Percentiles rank a stretch among this genome's conserved stretches.
These are phyloP conservation scores for Rhodophaea formosa DNA, from an alignment of 2,888 invertebrate species.

Conservation along the genomic window DNA sequence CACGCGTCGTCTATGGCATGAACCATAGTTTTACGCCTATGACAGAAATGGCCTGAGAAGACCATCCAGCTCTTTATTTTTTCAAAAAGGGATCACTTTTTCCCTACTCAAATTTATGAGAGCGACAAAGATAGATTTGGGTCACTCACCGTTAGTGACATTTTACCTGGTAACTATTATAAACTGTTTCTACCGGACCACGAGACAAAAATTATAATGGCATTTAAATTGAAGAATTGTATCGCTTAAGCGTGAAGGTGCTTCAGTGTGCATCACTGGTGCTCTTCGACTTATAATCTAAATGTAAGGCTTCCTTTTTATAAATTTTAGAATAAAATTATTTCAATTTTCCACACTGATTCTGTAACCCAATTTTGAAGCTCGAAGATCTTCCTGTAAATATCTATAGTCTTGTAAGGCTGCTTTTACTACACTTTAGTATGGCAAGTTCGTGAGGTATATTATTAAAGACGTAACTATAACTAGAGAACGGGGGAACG, in stretches of 20 bases:
- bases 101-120: background rate
- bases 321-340: conserved; percentile 40
- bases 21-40: too few relatives aligned
- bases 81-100: too few relatives aligned
- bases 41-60: too few relatives aligned
- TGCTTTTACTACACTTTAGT: background rate
- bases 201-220: conserved; percentile 18
- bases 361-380: conserved; percentile 11
- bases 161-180: background rate
- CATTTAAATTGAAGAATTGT: conserved; percentile 20
- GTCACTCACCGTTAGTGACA: background rate
- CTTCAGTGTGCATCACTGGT: conserved; percentile 60
- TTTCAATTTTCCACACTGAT: conserved; percentile 28
- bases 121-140: background rate
- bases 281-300: conserved; percentile 43
- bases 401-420: background rate
- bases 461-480: background rate
- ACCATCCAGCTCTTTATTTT: too few relatives aligned
- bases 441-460: background rate
- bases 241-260: conserved; percentile 42
- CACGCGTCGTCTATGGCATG: too few relatives aligned
- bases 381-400: background rate
- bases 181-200: conserved; percentile 1
- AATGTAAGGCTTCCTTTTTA: conserved; percentile 54
- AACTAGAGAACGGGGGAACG: too few relatives aligned